A percentile compares a stretch with the other conserved stretches of the same genome.
Evolutionary conservation across 2,797 vertebrate species (phyloP).

Genomic region (Erethizon dorsatum): DNA sequence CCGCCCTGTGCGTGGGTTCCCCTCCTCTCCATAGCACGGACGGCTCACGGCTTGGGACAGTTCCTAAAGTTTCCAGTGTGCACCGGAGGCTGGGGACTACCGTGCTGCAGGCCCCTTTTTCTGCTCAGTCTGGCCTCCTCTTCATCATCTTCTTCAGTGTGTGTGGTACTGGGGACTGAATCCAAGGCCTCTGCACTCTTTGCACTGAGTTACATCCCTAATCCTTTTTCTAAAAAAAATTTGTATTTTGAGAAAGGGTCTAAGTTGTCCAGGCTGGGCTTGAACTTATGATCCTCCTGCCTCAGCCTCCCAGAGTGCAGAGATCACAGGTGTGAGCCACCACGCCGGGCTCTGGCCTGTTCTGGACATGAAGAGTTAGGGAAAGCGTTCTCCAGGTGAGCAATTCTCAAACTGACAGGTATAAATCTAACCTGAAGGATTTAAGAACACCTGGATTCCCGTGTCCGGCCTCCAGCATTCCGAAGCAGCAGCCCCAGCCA

Average conservation of each 20-base stretch:
- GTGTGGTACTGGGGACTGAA: too few species aligned
- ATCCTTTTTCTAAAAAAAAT: not conserved
- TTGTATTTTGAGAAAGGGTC: not conserved
- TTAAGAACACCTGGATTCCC: not conserved
- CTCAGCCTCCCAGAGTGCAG: not conserved
- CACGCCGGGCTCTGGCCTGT: too few species aligned
- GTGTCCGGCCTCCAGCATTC: not conserved
- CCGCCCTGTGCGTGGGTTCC: too few species aligned
- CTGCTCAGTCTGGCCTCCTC: not conserved
- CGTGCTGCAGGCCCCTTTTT: rapidly evolving
- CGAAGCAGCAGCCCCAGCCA: not conserved
- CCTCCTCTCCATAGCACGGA: not conserved
- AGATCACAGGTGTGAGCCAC: not conserved
- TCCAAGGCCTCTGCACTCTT: not conserved
- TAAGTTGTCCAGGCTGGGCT: not conserved
- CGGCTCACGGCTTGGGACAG: too few species aligned
- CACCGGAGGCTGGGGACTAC: not conserved
- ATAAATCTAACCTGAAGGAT: not conserved
- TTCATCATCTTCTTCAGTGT: not conserved
- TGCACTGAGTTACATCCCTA: not conserved
- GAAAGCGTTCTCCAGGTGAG: not conserved
- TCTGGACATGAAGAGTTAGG: not conserved
- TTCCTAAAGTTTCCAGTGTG: not conserved
- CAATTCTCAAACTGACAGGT: not conserved
- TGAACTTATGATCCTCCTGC: not conserved